Evolutionary conservation across 2,113 vertebrate genomes (phyloP).

Genomic region (Forbesichthys papilliferus): DNA sequence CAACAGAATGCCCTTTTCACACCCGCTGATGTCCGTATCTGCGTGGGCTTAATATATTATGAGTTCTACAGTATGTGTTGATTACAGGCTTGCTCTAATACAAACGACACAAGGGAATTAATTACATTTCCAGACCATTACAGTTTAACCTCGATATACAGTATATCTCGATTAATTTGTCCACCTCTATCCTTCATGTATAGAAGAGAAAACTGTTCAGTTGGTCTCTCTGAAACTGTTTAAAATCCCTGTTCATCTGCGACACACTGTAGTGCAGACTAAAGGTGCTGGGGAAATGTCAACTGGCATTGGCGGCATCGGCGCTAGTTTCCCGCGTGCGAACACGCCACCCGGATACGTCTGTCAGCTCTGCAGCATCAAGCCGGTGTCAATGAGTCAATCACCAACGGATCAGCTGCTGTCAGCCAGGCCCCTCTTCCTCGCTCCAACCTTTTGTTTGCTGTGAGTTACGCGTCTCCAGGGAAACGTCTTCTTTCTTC

Average conservation of each 20-base stretch:
- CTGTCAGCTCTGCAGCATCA: conserved; percentile 18
- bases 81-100: conserved; percentile 21
- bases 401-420: conserved; percentile 22
- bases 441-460: conserved; percentile 39
- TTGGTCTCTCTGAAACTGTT: neutral
- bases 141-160: neutral
- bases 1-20: conserved; percentile 2
- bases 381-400: conserved; percentile 17
- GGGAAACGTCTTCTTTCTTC: conserved; percentile 20
- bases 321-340: too few species aligned
- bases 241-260: too few species aligned
- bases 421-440: conserved; percentile 1
- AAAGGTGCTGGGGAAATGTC: conserved; percentile 13
- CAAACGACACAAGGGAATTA: conserved; percentile 41
- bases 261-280: neutral
- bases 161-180: conserved; percentile 28
- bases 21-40: conserved; percentile 8
- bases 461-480: conserved; percentile 21
- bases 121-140: conserved; percentile 49
- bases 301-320: neutral
- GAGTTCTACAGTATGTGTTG: neutral
- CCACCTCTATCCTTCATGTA: neutral
- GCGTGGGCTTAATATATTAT: conserved; percentile 13
- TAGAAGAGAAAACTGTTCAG: conserved; percentile 1
- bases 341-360: neutral